Evolutionary conservation across 2,113 vertebrate genomes (phyloP).

Genomic region (Eulemur rufifrons): DNA sequence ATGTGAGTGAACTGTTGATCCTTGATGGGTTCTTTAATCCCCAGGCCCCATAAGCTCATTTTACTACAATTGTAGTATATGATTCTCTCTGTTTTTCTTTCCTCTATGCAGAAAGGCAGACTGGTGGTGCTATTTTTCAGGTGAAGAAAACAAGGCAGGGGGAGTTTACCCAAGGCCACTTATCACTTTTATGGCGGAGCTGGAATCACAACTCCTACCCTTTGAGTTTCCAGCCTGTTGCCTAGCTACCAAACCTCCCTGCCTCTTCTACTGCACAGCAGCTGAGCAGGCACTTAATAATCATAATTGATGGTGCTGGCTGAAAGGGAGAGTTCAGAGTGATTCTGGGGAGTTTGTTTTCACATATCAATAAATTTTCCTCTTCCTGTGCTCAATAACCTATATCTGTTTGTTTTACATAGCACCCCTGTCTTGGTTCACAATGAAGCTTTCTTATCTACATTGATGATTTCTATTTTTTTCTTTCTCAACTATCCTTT

Average conservation of each 20-base stretch:
- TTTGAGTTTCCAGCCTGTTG: conserved; percentile 66
- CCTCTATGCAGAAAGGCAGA: conserved; percentile 32
- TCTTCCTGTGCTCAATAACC: conserved; percentile 56
- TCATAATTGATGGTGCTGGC: conserved; percentile 69
- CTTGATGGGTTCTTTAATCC: not conserved
- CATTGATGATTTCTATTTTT: conserved; percentile 46
- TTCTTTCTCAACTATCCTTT: conserved; percentile 48
- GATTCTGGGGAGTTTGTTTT: conserved; percentile 61
- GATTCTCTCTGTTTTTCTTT: not conserved
- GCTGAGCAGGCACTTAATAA: conserved; percentile 67
- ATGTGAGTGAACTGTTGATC: not conserved
- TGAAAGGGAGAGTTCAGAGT: conserved; percentile 48
- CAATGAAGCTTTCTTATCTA: conserved; percentile 40
- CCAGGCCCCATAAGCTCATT: not conserved
- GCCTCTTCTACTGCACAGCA: conserved; percentile 1
- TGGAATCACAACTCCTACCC: conserved; percentile 67
- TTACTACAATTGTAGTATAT: not conserved
- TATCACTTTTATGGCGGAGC: conserved; percentile 70
- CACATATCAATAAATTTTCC: conserved; percentile 47
- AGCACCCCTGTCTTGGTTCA: conserved; percentile 6
- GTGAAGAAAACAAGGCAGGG: conserved; percentile 53
- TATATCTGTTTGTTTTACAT: conserved; percentile 52
- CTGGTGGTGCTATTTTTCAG: conserved; percentile 54
- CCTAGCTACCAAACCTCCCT: conserved; percentile 73
- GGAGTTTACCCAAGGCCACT: conserved; percentile 66